Conservation (phyloP, 2,888 invertebrate genomes). For the Mylabris sibirica region DNA sequence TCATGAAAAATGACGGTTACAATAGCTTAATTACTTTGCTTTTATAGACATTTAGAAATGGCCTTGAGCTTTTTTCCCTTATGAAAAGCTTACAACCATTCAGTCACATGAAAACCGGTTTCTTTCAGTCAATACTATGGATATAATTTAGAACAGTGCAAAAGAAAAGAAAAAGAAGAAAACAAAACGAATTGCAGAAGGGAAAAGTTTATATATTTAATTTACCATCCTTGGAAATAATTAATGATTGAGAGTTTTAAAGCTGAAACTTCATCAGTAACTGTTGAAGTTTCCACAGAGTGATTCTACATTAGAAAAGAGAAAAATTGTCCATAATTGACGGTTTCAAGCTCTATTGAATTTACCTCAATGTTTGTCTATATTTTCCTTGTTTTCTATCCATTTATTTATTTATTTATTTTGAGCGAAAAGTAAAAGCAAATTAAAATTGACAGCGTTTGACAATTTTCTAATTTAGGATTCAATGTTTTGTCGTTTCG, state of each 20-base stretch:
- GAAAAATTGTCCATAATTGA: slow-evolving; percentile 8
- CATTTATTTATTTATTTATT: not conserved
- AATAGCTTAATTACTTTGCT: not conserved
- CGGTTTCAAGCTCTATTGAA: not conserved
- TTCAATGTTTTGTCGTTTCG: too few relatives aligned
- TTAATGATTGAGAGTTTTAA: slow-evolving; percentile 14
- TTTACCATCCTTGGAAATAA: slow-evolving; percentile 10
- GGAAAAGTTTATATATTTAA: slow-evolving; percentile 12
- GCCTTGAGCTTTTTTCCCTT: not conserved
- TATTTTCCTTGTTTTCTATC: not conserved
- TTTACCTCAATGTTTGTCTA: not conserved
- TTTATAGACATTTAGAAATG: not conserved
- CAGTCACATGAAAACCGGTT: not conserved
- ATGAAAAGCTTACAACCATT: not conserved
- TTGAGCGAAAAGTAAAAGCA: not conserved
- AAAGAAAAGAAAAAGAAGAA: not conserved
- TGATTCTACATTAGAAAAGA: not conserved
- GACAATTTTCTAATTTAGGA: not conserved
- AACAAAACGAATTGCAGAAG: not conserved
- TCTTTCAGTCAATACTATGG: not conserved
- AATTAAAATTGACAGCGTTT: not conserved
- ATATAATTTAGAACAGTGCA: not conserved
- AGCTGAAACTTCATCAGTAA: not conserved
- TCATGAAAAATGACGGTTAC: not conserved
- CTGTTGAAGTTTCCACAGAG: not conserved